Base-by-base conservation (phyloP, 2,797 vertebrate genomes). In the Molossus molossus region DNA sequence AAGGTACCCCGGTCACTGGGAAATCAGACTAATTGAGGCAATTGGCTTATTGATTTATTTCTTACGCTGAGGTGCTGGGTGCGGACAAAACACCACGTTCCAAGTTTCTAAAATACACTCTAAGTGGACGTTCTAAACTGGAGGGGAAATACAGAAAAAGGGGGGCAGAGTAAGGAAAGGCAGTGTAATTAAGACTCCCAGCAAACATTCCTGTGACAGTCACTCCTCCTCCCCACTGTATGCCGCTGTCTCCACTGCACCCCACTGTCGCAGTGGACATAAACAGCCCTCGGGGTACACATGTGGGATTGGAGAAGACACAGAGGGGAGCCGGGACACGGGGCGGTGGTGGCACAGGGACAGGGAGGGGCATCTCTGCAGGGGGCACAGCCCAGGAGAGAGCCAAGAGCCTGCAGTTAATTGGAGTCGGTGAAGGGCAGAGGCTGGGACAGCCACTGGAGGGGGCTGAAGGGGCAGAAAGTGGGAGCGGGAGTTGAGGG, bases 21-120 rank as follows among this genome's bases (percentile, higher is more conserved):
- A 73, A 92, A 73, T 88, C 83, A 87, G 64, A 55, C 53, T n/a
- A 4, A 67, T 65, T 11, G 55, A 73, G 33, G 62, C 90, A 80
- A 67, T 69, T 45, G 55, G 81, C n/a, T 58, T 69, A 87, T 45
- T 91, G 88, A 96, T 94, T 92, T 70, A 92, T 87, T 81, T 67
- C 90, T 84, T 73, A 67, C 69, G 20, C 14, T 6, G 37, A 85
- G 69, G n/a, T 1, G 9, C 64, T 64, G 21, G 77, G 83, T 33
- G 55, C 50, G 53, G 85, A 85, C 33, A 91, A 93, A 88, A 45
- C 45, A 37, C 60, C 45, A 65, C 1, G 6, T 73, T 93, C 65
- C 57, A 72, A 67, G 48, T 79, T 45, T 73, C 23, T 33, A 48
- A 85, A 88, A 76, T 60, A 45, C 17, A 57, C 72, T 76, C 70